phyloP scores from a whole-genome alignment of 2,113 vertebrate genomes.

The Indicator indicator region DNA sequence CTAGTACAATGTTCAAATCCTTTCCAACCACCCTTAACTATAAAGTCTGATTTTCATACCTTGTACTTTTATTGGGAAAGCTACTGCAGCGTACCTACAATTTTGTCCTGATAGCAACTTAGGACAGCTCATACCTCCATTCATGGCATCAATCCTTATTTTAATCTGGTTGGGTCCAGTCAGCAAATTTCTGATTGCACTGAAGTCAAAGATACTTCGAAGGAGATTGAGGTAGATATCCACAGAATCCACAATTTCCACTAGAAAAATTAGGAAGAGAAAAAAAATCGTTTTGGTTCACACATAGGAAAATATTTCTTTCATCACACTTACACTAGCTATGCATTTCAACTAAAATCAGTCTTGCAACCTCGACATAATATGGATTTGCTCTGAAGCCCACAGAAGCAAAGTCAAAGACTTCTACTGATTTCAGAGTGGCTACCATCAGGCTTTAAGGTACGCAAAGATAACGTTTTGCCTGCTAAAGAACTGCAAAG shows the following conservation, averaged over 20 bases:
- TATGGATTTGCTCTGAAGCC: background rate
- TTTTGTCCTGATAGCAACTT: background rate
- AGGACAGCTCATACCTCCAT: slow-evolving; percentile 82
- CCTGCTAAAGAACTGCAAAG: background rate
- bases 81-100: background rate
- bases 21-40: background rate
- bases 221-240: slow-evolving; percentile 96
- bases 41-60: background rate
- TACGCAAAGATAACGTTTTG: background rate
- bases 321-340: background rate
- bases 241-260: slow-evolving; percentile 97
- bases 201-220: slow-evolving; percentile 93
- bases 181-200: slow-evolving; percentile 89
- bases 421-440: background rate
- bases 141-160: slow-evolving; percentile 96
- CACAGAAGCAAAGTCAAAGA: background rate
- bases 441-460: background rate
- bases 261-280: slow-evolving; percentile 70
- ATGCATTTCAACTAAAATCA: background rate
- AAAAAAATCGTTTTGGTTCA: background rate
- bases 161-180: slow-evolving; percentile 91
- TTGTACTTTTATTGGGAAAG: background rate
- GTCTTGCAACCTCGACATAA: background rate
- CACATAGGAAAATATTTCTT: background rate
- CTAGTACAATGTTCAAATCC: background rate